Evolutionary conservation across 2,888 invertebrate genomes (phyloP).

Genomic region (Hypena proboscidalis): DNA sequence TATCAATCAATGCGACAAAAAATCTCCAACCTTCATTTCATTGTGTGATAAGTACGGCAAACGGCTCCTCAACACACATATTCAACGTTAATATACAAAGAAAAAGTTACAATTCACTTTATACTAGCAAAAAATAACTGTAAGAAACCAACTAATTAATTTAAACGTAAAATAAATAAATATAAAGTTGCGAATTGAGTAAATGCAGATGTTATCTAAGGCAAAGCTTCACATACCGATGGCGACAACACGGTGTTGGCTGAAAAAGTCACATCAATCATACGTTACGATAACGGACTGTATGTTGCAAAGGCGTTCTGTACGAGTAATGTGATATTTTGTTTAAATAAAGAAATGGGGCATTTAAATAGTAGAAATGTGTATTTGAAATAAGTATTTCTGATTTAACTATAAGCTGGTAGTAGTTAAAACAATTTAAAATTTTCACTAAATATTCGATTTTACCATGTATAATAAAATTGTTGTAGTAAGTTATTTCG

Average conservation of each 20-base stretch:
- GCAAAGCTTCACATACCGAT: slow-evolving; percentile 54
- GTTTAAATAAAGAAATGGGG: too few relatives aligned
- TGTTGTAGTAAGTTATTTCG: too few relatives aligned
- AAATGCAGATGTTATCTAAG: slow-evolving; percentile 38
- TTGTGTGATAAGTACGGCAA: slow-evolving; percentile 65
- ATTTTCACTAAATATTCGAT: too few relatives aligned
- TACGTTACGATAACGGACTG: slow-evolving; percentile 74
- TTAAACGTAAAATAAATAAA: slow-evolving; percentile 5
- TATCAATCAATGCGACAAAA: slow-evolving; percentile 69
- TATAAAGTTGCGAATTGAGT: slow-evolving; percentile 11
- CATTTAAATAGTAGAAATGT: too few relatives aligned
- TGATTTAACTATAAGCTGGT: too few relatives aligned
- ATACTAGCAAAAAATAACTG: background rate
- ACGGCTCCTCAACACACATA: slow-evolving; percentile 59
- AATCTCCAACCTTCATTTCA: slow-evolving; percentile 62
- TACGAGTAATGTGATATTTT: slow-evolving; percentile 35
- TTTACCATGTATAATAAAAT: too few relatives aligned
- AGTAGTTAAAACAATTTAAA: too few relatives aligned
- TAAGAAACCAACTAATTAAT: slow-evolving; percentile 18
- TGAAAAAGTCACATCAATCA: slow-evolving; percentile 81
- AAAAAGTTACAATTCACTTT: slow-evolving; percentile 11
- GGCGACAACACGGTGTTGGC: slow-evolving; percentile 52
- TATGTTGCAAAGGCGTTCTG: slow-evolving; percentile 39
- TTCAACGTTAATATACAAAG: slow-evolving; percentile 18
- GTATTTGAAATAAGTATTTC: too few relatives aligned